Base-by-base conservation (phyloP, 2,888 invertebrate genomes). In the Stenurella melanura region DNA sequence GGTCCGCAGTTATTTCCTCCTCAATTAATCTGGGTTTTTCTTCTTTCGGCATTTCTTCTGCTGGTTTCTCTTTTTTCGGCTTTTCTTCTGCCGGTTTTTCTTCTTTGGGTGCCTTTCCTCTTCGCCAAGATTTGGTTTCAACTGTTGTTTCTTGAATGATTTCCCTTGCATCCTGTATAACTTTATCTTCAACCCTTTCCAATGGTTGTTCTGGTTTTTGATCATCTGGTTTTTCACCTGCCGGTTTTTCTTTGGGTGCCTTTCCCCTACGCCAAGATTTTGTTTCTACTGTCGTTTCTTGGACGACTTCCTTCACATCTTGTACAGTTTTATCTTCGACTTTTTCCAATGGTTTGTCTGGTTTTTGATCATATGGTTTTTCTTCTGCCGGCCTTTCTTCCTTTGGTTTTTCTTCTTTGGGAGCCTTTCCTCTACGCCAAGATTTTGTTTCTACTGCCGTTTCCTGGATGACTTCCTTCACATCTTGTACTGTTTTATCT, bases 121-220 rank as follows among this genome's bases (percentile, higher is more conserved):
- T 4, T 26, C 84, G 73, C 85, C 84, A 77, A 77, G 74, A 61
- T 80, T 80, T 83, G 60, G 75, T 88, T 26, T 89, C 63, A 10
- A 82, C 3, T 34, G 30, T 34, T 4, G 54, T 73, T 50, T 68
- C 68, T 56, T 56, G 30, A 17, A 56, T 26, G 9, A 30, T 89
- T 88, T 76, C 77, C n/a, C 56, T 66, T 50, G 26, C 50, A 12
- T 71, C 70, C n/a, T 42, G 19, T 68, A 76, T 10, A 56, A 21
- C 1, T 50, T 50, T 68, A 21, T 82, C 79, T 71, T 80, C 79
- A 76, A 76, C 80, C 73, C 78, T 78, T 78, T 42, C 26, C 54
- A 74, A 63, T 58, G 38, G 50, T 19, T 69, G 73, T 78, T 76
- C 6, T 15, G 60, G 60, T 42, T 18, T 54, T 56, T 56, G 17